phyloP scores from a whole-genome alignment of 2,797 vertebrate species.

The Pteronotus mesoamericanus region DNA sequence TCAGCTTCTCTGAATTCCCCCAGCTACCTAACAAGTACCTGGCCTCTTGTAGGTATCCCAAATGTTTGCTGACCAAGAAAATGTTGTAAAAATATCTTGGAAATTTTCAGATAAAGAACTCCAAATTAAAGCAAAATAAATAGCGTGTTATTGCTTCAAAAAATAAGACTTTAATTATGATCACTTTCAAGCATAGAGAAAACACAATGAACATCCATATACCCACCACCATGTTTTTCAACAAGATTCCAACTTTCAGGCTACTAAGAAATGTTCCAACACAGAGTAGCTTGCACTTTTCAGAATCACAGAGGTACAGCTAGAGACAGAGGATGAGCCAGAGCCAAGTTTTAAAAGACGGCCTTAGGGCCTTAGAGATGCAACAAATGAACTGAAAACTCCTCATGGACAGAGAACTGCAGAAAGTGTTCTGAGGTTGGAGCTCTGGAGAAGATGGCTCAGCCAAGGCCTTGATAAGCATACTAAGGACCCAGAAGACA shows the following conservation, averaged over 20 bases:
- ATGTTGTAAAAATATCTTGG: not conserved
- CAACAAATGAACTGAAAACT: not conserved
- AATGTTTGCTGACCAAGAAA: not conserved
- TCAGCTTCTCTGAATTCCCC: not conserved
- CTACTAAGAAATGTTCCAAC: not conserved
- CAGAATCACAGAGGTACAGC: not conserved
- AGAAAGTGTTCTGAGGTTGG: not conserved
- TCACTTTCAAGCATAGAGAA: slow-evolving; percentile 15
- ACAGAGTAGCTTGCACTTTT: not conserved
- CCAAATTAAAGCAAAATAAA: slow-evolving; percentile 31
- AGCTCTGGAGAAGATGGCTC: not conserved
- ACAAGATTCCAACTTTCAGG: not conserved
- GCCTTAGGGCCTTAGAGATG: not conserved
- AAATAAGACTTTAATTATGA: slow-evolving; percentile 23
- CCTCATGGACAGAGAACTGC: not conserved
- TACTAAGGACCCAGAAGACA: not conserved
- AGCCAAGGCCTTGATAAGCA: not conserved
- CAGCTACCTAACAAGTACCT: not conserved
- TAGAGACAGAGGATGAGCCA: not conserved
- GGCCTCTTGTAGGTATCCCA: not conserved
- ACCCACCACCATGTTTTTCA: not conserved
- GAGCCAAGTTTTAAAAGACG: not conserved
- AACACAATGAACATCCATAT: not conserved
- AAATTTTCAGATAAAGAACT: not conserved
- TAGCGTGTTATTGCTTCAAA: not conserved